These are phyloP conservation scores for Passer domesticus DNA, from an alignment of 2,113 vertebrate species.

Conservation along the genomic window DNA sequence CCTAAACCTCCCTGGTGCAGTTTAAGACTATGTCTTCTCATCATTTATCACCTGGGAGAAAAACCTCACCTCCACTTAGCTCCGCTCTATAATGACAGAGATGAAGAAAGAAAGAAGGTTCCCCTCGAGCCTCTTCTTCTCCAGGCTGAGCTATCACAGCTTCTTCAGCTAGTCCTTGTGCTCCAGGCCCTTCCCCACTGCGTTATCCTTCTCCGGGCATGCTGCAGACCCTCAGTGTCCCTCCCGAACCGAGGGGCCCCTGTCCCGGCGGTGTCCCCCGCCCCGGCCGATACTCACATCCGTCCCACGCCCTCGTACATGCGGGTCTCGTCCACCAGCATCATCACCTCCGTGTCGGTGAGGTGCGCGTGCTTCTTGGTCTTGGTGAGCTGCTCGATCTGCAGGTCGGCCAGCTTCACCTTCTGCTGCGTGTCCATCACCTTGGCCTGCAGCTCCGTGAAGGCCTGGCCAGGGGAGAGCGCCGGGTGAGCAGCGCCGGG, in stretches of 20 bases:
- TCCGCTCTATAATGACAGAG: neutral
- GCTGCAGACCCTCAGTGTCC: neutral
- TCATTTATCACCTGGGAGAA: neutral
- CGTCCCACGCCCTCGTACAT: slow-evolving; percentile 96
- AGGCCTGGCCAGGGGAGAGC: slow-evolving; percentile 77
- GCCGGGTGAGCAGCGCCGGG: neutral
- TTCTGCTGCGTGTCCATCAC: slow-evolving; percentile 97
- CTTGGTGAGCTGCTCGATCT: slow-evolving; percentile 92
- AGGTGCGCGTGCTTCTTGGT: slow-evolving; percentile 92
- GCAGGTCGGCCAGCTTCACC: slow-evolving; percentile 91
- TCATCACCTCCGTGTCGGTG: slow-evolving; percentile 86
- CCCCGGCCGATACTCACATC: slow-evolving; percentile 83
- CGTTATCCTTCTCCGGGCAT: neutral
- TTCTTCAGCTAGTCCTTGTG: neutral
- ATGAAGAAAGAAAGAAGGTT: neutral
- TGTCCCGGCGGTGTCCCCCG: neutral
- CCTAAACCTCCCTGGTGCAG: neutral
- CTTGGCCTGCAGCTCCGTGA: slow-evolving; percentile 93
- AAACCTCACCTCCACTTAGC: neutral
- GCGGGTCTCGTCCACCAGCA: slow-evolving; percentile 84
- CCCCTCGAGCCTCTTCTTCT: neutral
- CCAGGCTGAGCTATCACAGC: neutral
- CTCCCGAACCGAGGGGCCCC: fast-evolving
- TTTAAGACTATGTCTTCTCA: neutral
- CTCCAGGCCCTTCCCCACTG: neutral